Base-by-base conservation (phyloP, 1,140 invertebrate genomes). In the Microplitis mediator region DNA sequence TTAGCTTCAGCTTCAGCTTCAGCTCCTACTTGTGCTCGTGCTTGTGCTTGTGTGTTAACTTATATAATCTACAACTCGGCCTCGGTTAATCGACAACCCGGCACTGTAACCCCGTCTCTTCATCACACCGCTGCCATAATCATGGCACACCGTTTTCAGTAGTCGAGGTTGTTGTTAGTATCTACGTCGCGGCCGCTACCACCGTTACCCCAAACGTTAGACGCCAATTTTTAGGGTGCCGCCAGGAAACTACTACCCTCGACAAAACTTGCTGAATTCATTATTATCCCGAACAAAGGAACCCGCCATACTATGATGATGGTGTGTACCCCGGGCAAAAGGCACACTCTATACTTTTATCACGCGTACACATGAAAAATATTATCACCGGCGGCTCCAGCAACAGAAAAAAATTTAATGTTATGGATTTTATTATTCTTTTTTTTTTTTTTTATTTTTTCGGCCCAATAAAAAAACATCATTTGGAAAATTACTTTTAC, bases 231-330 rank as follows among this genome's bases (percentile, higher is more conserved):
- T 80, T 80, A 86, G 84, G 84, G 82, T 84, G 82, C 82, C 77
- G 79, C 75, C 83, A 84, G 83, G 84, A 85, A 86, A 86, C 84
- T 86, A 84, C 84, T 78, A 84, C 84, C 83, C 84, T 86, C 82
- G 82, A 82, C 79, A 81, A 84, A 86, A 85, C 82, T 85, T 84
- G 78, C 80, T 83, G 84, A 85, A 86, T 85, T 86, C 82, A 86
- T 86, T 85, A 86, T 79, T 71, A 77, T 72, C 72, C 39, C 78
- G 83, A 86, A 85, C 83, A 85, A 85, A 84, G 84, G 82, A 80
- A 32, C 39, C 11, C 39, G 5, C 39, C 14, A 67, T 67, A 54
- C 61, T 31, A 51, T 45, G 39, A 11, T 45, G 39, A 45, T 45
- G 39, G 11, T 45, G 39, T 45, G 39, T 45, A 45, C 39, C 39